phyloP scores from a whole-genome alignment of 2,888 invertebrate genomes.

The Alitta virens region DNA sequence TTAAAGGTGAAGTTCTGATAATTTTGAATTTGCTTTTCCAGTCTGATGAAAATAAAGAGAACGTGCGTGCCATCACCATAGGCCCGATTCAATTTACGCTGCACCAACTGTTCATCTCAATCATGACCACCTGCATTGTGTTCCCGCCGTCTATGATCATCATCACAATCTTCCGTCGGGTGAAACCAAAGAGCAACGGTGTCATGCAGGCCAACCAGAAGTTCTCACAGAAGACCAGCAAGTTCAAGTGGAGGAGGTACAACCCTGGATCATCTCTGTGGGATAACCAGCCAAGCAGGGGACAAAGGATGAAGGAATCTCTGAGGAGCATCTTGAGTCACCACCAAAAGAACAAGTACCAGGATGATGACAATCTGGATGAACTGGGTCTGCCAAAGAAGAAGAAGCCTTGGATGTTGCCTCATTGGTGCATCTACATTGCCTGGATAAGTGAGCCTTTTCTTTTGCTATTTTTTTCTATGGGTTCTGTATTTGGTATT shows the following conservation, averaged over 20 bases:
- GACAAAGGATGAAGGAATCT: constrained; percentile 45
- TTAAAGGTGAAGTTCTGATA: no score
- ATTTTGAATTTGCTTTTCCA: no score
- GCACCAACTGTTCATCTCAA: constrained; percentile 55
- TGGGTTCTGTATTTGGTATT: no score
- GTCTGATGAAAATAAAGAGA: constrained; percentile 27
- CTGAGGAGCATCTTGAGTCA: constrained; percentile 39
- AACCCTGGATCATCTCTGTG: constrained; percentile 28
- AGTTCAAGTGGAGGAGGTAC: constrained; percentile 47
- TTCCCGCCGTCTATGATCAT: constrained; percentile 53
- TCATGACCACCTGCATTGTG: constrained; percentile 52
- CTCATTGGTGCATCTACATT: constrained; percentile 54
- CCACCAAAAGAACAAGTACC: constrained; percentile 38
- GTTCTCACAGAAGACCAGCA: constrained; percentile 40
- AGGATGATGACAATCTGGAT: constrained; percentile 25
- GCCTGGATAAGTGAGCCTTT: constrained; percentile 54
- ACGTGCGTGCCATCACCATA: constrained; percentile 47
- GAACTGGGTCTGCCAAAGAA: constrained; percentile 40
- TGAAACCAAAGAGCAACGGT: constrained; percentile 43
- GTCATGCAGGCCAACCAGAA: constrained; percentile 43
- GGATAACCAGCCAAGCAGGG: constrained; percentile 25
- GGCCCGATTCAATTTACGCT: constrained; percentile 59
- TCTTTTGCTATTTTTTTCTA: no score
- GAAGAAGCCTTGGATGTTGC: constrained; percentile 50
- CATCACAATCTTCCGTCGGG: constrained; percentile 51